Conservation (phyloP, 2,797 vertebrate species). For the Macropodus opercularis region DNA sequence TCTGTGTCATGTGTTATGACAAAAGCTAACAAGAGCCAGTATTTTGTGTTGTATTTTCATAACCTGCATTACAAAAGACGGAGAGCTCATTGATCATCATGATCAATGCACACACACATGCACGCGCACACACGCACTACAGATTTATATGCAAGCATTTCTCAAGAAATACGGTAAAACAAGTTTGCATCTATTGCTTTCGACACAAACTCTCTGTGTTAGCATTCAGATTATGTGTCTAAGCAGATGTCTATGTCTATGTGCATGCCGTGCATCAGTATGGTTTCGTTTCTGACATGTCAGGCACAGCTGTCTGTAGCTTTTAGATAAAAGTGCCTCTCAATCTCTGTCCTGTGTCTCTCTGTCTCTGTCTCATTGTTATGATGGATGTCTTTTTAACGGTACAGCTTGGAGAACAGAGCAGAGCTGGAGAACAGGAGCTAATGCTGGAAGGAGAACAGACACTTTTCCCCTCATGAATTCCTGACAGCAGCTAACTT, state of each 20-base stretch:
- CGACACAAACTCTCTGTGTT: conserved; percentile 39
- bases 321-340: conserved; percentile 38
- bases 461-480: conserved; percentile 81
- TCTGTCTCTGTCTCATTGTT: conserved; percentile 38
- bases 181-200: conserved; percentile 51
- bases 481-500: conserved; percentile 76
- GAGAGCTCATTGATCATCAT: conserved; percentile 56
- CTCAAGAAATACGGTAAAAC: conserved; percentile 29
- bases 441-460: conserved; percentile 55
- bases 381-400: conserved; percentile 69
- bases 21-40: conserved; percentile 57
- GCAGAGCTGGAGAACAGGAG: conserved; percentile 50
- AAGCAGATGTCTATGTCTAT: conserved; percentile 7
- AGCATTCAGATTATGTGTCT: conserved; percentile 53
- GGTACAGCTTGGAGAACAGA: conserved; percentile 27
- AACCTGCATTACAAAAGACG: conserved; percentile 53
- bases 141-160: conserved; percentile 39
- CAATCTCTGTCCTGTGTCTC: conserved; percentile 37
- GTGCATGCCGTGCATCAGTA: conserved; percentile 23
- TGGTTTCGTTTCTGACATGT: conserved; percentile 51
- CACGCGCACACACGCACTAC: not conserved
- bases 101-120: not conserved
- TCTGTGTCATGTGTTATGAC: conserved; percentile 73
- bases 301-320: conserved; percentile 32
- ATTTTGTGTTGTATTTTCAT: conserved; percentile 66